Percentiles rank a stretch among this genome's conserved stretches.
Evolutionary conservation across 2,888 invertebrate species (phyloP).

Genomic region (Hyalella azteca): DNA sequence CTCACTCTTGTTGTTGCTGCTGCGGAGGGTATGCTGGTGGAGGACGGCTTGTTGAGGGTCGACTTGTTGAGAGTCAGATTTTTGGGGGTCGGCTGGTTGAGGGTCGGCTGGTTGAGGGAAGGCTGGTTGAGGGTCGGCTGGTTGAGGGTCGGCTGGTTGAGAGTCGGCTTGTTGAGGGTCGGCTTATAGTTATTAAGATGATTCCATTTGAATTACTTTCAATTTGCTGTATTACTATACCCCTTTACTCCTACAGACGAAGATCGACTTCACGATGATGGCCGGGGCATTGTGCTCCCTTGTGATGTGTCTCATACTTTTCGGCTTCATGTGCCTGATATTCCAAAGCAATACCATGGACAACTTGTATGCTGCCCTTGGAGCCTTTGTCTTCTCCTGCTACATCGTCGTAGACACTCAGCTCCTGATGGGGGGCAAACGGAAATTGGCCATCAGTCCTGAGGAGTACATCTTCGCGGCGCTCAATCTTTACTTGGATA

Average conservation of each 20-base stretch:
- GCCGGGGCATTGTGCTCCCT: constrained; percentile 79
- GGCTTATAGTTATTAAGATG: too few species aligned
- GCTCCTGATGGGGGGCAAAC: constrained; percentile 63
- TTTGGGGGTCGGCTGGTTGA: too few species aligned
- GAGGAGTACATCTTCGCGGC: constrained; percentile 89
- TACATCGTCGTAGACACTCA: constrained; percentile 87
- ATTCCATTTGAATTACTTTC: too few species aligned
- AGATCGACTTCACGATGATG: constrained; percentile 81
- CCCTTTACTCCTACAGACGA: too few species aligned
- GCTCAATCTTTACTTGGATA: constrained; percentile 85
- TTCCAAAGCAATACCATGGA: constrained; percentile 67
- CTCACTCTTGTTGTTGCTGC: background rate
- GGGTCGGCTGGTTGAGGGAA: background rate
- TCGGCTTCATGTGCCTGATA: constrained; percentile 78
- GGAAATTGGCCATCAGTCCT: constrained; percentile 69
- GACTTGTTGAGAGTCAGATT: background rate
- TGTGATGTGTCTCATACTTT: constrained; percentile 75
- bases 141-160: background rate
- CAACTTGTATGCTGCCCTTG: constrained; percentile 82
- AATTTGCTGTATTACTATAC: too few species aligned
- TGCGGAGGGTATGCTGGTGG: too few species aligned
- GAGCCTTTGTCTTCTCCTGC: constrained; percentile 78
- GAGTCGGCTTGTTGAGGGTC: background rate
- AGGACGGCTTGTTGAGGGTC: too few species aligned
- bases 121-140: background rate